A percentile compares a stretch with the other conserved stretches of the same genome.
phyloP scores from a whole-genome alignment of 2,113 vertebrate genomes.

The Lethenteron camtschaticum region DNA sequence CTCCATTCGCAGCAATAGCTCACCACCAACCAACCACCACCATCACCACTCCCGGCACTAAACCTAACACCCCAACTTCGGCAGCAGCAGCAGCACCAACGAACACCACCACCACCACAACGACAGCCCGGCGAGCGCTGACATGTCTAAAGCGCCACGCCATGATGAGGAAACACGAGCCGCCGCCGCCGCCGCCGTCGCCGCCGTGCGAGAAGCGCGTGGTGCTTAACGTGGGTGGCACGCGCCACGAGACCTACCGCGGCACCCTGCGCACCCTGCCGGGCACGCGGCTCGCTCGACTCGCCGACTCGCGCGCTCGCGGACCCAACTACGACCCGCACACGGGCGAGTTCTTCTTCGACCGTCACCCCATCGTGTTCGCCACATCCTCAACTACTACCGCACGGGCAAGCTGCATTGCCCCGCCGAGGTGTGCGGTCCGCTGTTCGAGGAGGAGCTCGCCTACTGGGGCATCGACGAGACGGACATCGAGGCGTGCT shows the following conservation, averaged over 20 bases:
- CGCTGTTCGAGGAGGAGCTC: constrained; percentile 88
- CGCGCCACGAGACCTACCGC: constrained; percentile 85
- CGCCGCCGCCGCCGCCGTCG: too few relatives aligned
- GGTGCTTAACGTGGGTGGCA: constrained; percentile 81
- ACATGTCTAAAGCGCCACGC: too few relatives aligned
- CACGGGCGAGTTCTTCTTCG: constrained; percentile 73
- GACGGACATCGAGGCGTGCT: constrained; percentile 94
- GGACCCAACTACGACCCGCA: constrained; percentile 31
- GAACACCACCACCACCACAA: too few relatives aligned
- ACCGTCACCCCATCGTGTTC: constrained; percentile 84
- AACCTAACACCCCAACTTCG: too few relatives aligned
- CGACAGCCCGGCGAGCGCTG: too few relatives aligned
- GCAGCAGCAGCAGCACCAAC: too few relatives aligned
- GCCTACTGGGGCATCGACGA: constrained; percentile 94
- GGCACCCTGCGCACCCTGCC: constrained; percentile 77
- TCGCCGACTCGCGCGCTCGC: constrained; percentile 51
- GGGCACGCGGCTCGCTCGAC: constrained; percentile 72
- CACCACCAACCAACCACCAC: too few relatives aligned
- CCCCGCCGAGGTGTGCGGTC: constrained; percentile 81
- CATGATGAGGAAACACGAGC: too few relatives aligned
- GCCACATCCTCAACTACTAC: constrained; percentile 90
- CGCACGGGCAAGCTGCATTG: constrained; percentile 93
- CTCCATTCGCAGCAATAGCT: too few relatives aligned
- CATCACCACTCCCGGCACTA: too few relatives aligned
- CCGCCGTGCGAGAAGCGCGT: constrained; percentile 45